Evolutionary conservation across 53 echinoderm and acorn worm genomes (phyloP).

Genomic region (Crossaster papposus): DNA sequence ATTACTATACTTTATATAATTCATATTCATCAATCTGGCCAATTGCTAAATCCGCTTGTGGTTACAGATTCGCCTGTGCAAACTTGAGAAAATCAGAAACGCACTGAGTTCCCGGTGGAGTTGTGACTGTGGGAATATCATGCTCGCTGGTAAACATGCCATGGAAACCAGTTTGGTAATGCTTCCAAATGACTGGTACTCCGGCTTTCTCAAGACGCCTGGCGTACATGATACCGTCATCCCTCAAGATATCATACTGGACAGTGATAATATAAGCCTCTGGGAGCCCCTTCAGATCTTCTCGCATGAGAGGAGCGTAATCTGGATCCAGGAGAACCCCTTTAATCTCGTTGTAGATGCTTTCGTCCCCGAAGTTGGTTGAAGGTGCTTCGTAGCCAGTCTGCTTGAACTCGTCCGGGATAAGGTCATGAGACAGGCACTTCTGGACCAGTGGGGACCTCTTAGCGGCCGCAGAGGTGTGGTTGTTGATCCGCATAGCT

Average conservation of each 20-base stretch:
- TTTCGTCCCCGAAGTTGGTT: slow-evolving; percentile 55
- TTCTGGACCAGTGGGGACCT: slow-evolving; percentile 50
- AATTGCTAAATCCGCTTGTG: too few species aligned
- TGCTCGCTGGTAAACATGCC: slow-evolving; percentile 22
- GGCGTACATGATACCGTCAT: slow-evolving; percentile 59
- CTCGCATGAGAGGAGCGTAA: slow-evolving; percentile 77
- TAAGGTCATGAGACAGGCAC: slow-evolving; percentile 71
- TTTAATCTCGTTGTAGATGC: slow-evolving; percentile 63
- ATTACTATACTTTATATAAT: not conserved
- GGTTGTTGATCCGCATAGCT: slow-evolving; percentile 57
- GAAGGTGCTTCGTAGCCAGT: slow-evolving; percentile 61
- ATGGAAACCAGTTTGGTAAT: slow-evolving; percentile 62
- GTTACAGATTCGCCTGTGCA: not conserved
- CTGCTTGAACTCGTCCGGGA: slow-evolving; percentile 67
- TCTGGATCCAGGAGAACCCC: slow-evolving; percentile 60
- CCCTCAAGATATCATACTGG: slow-evolving; percentile 75
- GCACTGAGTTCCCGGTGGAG: not conserved
- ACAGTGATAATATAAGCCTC: slow-evolving; percentile 77
- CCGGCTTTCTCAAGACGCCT: slow-evolving; percentile 79
- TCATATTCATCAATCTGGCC: not conserved
- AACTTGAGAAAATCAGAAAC: not conserved
- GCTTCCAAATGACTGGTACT: slow-evolving; percentile 62
- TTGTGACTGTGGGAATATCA: not conserved
- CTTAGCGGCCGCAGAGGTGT: slow-evolving; percentile 67
- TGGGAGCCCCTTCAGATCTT: slow-evolving; percentile 61